These are phyloP conservation scores for Aphelocoma californica DNA, from an alignment of 2,797 vertebrate species.

Conservation along the genomic window DNA sequence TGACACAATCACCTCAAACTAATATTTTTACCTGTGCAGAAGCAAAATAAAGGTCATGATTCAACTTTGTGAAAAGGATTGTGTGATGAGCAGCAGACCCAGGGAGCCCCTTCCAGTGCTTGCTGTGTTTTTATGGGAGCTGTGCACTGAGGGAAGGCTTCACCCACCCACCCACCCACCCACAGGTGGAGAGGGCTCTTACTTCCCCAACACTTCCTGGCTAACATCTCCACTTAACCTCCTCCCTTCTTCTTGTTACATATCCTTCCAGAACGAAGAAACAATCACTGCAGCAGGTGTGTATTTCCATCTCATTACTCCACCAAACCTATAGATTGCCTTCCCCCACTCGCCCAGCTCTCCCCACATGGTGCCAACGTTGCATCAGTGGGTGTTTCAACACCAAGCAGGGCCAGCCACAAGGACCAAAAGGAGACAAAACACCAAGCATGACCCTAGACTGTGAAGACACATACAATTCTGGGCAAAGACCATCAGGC, in stretches of 20 bases:
- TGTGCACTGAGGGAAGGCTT: neutral
- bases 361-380: fast-evolving
- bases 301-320: neutral
- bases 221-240: neutral
- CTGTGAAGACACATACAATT: neutral
- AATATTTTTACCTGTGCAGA: neutral
- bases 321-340: neutral
- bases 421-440: neutral
- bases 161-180: neutral
- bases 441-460: neutral
- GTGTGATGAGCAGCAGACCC: neutral
- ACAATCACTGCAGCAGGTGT: neutral
- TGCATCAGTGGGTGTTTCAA: neutral
- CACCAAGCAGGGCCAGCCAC: neutral
- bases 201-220: neutral
- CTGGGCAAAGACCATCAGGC: neutral
- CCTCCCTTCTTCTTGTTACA: neutral
- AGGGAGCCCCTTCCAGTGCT: neutral
- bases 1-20: neutral
- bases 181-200: neutral
- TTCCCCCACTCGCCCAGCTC: neutral
- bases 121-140: neutral
- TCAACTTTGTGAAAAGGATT: neutral
- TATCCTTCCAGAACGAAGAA: neutral
- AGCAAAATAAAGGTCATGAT: neutral